Conservation (phyloP, 1,140 invertebrate species). For the Drosophila asahinai region DNA sequence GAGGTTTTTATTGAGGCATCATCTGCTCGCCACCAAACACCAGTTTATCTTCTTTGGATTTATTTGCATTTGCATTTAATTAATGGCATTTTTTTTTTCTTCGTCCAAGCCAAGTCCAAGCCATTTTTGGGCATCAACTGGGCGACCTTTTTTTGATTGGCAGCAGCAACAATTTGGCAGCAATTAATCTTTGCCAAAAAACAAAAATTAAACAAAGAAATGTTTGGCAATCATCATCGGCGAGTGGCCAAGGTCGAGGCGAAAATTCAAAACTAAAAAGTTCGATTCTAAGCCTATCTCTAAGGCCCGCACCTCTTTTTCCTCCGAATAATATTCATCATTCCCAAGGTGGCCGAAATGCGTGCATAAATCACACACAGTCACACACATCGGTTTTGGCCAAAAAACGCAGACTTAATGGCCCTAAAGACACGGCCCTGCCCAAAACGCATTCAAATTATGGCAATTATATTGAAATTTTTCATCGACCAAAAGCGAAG, state of each 20-base stretch:
- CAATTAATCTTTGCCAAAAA: constrained; percentile 66
- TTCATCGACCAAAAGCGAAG: constrained; percentile 41
- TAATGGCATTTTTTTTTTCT: constrained; percentile 62
- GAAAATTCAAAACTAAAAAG: constrained; percentile 29
- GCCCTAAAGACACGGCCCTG: constrained; percentile 54
- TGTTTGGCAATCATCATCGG: constrained; percentile 51
- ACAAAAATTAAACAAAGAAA: constrained; percentile 28
- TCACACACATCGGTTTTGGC: constrained; percentile 24
- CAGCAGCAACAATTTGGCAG: constrained; percentile 72
- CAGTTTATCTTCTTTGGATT: constrained; percentile 60
- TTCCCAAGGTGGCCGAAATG: constrained; percentile 56
- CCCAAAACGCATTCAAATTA: constrained; percentile 80
- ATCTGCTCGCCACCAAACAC: constrained; percentile 16
- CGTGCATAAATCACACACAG: constrained; percentile 64
- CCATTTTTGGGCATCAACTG: constrained; percentile 76
- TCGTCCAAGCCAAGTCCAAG: neutral
- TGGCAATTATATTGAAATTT: constrained; percentile 81
- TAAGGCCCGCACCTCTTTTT: neutral
- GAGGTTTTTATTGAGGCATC: constrained; percentile 35
- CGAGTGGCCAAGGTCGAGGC: constrained; percentile 23
- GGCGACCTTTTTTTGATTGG: constrained; percentile 81
- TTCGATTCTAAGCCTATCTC: constrained; percentile 58
- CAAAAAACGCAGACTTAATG: constrained; percentile 24
- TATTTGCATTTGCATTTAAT: constrained; percentile 81
- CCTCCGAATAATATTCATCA: constrained; percentile 9